Percentiles rank a stretch among this genome's conserved stretches.
phyloP scores from a whole-genome alignment of 2,113 vertebrate genomes.

The Andinoacara biseriatus region DNA sequence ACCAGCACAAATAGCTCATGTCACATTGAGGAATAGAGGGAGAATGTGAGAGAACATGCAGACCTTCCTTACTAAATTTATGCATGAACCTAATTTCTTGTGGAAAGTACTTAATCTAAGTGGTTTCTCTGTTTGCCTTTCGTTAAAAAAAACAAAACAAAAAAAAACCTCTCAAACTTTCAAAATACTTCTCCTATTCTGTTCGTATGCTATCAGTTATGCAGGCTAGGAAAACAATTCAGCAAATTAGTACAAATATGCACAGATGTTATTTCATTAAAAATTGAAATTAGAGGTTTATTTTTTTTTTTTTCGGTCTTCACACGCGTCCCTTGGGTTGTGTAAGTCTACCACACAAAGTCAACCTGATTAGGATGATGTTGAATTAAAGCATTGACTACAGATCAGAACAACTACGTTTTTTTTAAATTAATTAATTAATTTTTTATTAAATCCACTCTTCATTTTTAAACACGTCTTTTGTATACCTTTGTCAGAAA shows the following conservation, averaged over 20 bases:
- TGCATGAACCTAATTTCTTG: not conserved
- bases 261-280: slow-evolving; percentile 28
- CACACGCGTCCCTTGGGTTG: not conserved
- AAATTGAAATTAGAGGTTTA: slow-evolving; percentile 4
- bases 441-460: not conserved
- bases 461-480: not conserved
- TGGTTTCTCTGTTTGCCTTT: not conserved
- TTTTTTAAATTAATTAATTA: no score
- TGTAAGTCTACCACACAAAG: not conserved
- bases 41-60: not conserved
- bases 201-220: slow-evolving; percentile 17
- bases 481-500: not conserved
- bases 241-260: slow-evolving; percentile 22
- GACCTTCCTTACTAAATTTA: not conserved
- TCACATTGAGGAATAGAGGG: not conserved
- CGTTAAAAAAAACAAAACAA: not conserved
- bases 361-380: slow-evolving; percentile 45
- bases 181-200: slow-evolving; percentile 19
- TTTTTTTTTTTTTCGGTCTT: slow-evolving; percentile 15
- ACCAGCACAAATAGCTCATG: not conserved
- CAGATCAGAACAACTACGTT: slow-evolving; percentile 42
- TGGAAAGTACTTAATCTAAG: not conserved
- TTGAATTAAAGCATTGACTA: slow-evolving; percentile 42
- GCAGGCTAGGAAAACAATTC: slow-evolving; percentile 9
- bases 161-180: slow-evolving; percentile 6